Evolutionary conservation across 2,797 vertebrate species (phyloP), one percentile per base, ranked within the genome.

Genomic region (Hippocampus kuda): DNA sequence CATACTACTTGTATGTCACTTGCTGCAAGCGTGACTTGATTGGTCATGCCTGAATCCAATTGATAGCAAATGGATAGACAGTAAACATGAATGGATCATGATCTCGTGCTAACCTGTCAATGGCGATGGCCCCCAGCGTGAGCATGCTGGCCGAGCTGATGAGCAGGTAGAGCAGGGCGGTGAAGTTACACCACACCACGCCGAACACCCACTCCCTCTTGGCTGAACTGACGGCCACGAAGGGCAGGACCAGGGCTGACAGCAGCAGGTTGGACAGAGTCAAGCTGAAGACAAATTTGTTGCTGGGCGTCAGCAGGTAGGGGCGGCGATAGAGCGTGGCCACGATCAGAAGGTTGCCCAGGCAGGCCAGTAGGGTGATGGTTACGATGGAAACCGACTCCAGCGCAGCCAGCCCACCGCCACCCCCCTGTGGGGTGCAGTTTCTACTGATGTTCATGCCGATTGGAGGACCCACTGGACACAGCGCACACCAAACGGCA

Each of bases 61-160:
- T 38, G 34, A 38, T 54, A 54, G 53, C n/a, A n/a, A 54, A 54
- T n/a, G 2, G 53, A 54, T 4, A 54, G 11, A 54, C 7, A 4
- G 20, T n/a, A 12, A 26, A 61, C 60, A 11, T 16, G 60, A 27
- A 30, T 27, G 8, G 11, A 41, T 62, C 13, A 54, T 68, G 1
- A 53, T 49, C 18, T 2, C 46, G 34, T 2, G 83, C 94, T 87
- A 72, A 99, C 97, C 96, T 89, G 89, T 99, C 97, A 22, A 99
- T 90, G 48, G 97, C 97, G 51, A 99, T 99, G 68, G 94, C 93
- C 48, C 97, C 97, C 0, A 99, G 92, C 0, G 97, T 99, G 20
- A 99, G 94, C 95, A 98, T 96, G 88, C 97, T 99, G 85, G 97
- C 95, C 0, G 97, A 96, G 89, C 96, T 98, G 89, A 99, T 94